A percentile compares a stretch with the other conserved stretches of the same genome.
phyloP scores from a whole-genome alignment of 2,888 invertebrate genomes.

The Frankliniella fusca region DNA sequence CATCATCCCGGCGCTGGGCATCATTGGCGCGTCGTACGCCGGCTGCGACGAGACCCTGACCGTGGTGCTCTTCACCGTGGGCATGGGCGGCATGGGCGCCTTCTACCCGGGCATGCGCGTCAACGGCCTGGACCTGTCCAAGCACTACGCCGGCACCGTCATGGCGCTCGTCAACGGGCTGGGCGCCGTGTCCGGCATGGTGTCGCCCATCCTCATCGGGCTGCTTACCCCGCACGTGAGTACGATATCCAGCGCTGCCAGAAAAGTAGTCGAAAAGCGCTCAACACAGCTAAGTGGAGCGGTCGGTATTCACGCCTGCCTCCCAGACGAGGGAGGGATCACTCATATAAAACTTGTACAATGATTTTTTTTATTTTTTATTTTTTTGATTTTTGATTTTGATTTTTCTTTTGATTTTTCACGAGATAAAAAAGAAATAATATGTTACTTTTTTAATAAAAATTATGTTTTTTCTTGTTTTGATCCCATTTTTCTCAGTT shows the following conservation, averaged over 20 bases:
- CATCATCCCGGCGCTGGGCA: conserved; percentile 61
- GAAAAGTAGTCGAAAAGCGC: conserved; percentile 28
- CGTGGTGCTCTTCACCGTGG: conserved; percentile 58
- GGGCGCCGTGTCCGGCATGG: conserved; percentile 57
- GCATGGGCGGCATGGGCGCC: conserved; percentile 64
- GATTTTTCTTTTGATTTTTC: too few species aligned
- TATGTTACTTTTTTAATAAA: too few species aligned
- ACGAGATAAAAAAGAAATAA: too few species aligned
- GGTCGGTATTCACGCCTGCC: conserved; percentile 55
- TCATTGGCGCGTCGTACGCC: conserved; percentile 63
- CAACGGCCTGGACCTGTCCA: conserved; percentile 60
- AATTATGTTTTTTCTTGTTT: too few species aligned
- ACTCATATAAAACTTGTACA: too few species aligned
- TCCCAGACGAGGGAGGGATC: too few species aligned
- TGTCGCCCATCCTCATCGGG: conserved; percentile 58
- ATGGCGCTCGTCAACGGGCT: conserved; percentile 60
- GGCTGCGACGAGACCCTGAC: conserved; percentile 59
- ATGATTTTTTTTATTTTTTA: too few species aligned
- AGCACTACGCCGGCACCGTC: conserved; percentile 60
- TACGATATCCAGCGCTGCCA: conserved; percentile 15
- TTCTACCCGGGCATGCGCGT: conserved; percentile 67
- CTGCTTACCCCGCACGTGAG: conserved; percentile 53
- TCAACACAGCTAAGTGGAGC: conserved; percentile 58
- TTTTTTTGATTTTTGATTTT: too few species aligned
- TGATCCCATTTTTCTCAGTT: too few species aligned